Base-by-base conservation (phyloP, 1,140 invertebrate species). In the Dryas iulia region DNA sequence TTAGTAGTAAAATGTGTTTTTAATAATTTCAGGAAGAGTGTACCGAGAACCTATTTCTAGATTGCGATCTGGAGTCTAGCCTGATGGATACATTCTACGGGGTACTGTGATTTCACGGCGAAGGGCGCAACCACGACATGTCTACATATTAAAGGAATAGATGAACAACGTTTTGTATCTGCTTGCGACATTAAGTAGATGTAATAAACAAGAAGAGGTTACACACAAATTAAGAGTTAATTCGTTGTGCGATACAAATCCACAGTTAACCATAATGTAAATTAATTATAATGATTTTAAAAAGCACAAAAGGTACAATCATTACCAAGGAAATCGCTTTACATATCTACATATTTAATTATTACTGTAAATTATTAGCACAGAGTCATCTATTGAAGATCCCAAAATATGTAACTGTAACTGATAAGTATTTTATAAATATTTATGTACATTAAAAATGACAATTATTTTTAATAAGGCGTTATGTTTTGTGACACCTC, bases 251-350 rank as follows among this genome's bases (percentile, higher is more conserved):
- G 33, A 58, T 63, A 24, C 14, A 65, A 72, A 74, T 66, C 61
- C 78, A 72, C 71, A 80, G 77, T 77, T 82, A 83, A 81, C 75
- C 78, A 73, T 79, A 73, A 70, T 66, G 23, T 81, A 75, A 71
- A 76, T 73, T 71, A 67, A 63, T 71, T 71, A 66, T 66, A 74
- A 66, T 61, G 35, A 52, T 47, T 66, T 65, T 59, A 63, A 70
- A 72, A 73, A 66, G 65, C 64, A 71, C 75, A 76, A 77, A 74
- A 78, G 74, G 69, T 76, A 79, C 78, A 78, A 77, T 77, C 75
- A 83, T 86, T 87, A 90, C 87, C 86, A 86, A 90, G 87, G 84
- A 90, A 79, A 85, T 86, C 72, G 87, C 85, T 87, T 90, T 90
- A 88, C 77, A 79, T 78, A 72, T 61, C 70, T 79, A 81, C 76